A percentile compares a stretch with the other conserved stretches of the same genome.
phyloP scores from a whole-genome alignment of 1,140 invertebrate genomes.

The Drosophila bocqueti region DNA sequence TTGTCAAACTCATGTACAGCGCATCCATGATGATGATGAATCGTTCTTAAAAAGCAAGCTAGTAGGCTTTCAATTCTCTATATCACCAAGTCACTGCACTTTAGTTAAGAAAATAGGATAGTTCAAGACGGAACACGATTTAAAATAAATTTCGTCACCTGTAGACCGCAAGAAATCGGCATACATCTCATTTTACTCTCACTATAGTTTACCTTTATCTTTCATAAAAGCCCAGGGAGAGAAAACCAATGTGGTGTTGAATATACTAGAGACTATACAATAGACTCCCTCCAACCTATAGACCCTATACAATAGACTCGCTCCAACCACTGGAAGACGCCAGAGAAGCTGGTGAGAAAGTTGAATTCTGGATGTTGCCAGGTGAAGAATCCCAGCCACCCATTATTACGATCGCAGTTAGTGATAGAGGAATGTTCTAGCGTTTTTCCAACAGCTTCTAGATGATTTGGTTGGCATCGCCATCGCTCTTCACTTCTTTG shows the following conservation, averaged over 20 bases:
- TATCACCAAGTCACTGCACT: no score
- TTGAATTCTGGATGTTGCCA: no score
- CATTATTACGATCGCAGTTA: no score
- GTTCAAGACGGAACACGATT: background rate
- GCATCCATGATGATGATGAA: slow-evolving; percentile 67
- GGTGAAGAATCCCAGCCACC: background rate
- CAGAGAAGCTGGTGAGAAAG: no score
- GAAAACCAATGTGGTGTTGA: background rate
- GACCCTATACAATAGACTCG: background rate
- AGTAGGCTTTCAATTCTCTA: background rate
- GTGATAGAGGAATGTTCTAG: background rate
- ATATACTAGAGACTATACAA: no score
- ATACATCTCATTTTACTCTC: no score
- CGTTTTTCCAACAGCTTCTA: background rate
- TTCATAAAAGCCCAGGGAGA: no score
- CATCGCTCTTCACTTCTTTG: no score
- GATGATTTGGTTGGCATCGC: no score
- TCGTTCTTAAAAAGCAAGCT: slow-evolving; percentile 17
- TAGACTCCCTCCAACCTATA: background rate
- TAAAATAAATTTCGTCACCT: background rate
- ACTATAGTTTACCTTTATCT: no score
- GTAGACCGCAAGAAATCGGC: background rate
- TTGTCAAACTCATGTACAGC: slow-evolving; percentile 73
- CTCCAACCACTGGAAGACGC: no score
- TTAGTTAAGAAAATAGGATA: background rate